These are phyloP conservation scores for Epinephelus cyanopodus DNA, from an alignment of 2,113 vertebrate genomes.

Conservation along the genomic window DNA sequence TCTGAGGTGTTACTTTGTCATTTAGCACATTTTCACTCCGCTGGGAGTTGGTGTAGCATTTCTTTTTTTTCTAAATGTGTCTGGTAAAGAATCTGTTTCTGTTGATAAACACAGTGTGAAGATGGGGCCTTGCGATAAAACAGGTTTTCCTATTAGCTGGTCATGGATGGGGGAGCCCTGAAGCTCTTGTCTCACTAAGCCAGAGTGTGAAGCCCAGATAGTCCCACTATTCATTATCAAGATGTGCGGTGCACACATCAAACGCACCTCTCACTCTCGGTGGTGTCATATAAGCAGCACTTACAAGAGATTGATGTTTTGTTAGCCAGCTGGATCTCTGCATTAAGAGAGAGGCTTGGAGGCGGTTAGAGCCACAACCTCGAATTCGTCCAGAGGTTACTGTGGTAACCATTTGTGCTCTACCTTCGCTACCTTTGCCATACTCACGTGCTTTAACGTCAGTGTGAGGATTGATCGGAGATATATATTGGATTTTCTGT, in stretches of 20 bases:
- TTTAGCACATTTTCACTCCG: constrained; percentile 45
- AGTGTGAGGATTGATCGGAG: neutral
- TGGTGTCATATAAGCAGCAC: constrained; percentile 46
- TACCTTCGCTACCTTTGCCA: neutral
- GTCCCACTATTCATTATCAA: constrained; percentile 71
- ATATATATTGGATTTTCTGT: neutral
- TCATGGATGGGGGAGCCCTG: constrained; percentile 57
- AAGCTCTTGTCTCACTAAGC: constrained; percentile 60
- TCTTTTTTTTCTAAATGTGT: constrained; percentile 15
- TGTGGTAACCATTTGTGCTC: constrained; percentile 28
- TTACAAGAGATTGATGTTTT: constrained; percentile 63
- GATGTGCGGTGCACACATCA: constrained; percentile 63
- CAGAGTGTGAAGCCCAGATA: constrained; percentile 63
- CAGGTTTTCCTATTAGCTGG: constrained; percentile 66
- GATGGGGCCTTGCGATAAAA: constrained; percentile 64
- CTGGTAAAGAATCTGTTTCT: constrained; percentile 51
- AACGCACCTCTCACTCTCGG: constrained; percentile 37
- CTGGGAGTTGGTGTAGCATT: constrained; percentile 8
- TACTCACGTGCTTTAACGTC: neutral
- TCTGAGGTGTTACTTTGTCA: constrained; percentile 41
- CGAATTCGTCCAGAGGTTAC: constrained; percentile 48
- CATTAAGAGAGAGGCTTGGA: constrained; percentile 15
- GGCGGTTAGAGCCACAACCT: neutral
- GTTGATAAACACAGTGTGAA: constrained; percentile 57
- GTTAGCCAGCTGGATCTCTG: constrained; percentile 38